Evolutionary conservation across 1,140 invertebrate species (phyloP).

Genomic region (Drosophila parvula): DNA sequence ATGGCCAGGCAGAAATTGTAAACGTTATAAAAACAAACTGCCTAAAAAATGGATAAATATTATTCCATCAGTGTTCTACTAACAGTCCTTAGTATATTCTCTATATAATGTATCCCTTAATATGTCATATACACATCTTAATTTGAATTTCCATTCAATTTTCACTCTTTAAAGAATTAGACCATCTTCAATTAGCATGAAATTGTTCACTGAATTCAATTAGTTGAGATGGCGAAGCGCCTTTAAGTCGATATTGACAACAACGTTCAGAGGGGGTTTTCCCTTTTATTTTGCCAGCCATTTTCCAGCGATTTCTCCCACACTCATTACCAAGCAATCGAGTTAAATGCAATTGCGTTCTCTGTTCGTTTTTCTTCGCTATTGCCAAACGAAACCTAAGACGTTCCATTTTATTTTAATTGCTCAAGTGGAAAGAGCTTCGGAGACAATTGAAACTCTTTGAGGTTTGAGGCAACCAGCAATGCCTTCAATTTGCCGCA

Average conservation of each 20-base stretch:
- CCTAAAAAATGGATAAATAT: too few species aligned
- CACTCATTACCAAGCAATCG: constrained; percentile 55
- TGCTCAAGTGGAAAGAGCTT: constrained; percentile 29
- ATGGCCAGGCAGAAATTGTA: not conserved
- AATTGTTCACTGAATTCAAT: constrained; percentile 16
- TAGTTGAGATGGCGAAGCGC: not conserved
- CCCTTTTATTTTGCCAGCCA: not conserved
- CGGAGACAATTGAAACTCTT: constrained; percentile 25
- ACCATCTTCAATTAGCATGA: constrained; percentile 3
- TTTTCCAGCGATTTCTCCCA: not conserved
- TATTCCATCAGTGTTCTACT: too few species aligned
- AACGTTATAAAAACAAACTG: too few species aligned
- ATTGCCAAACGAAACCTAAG: constrained; percentile 20
- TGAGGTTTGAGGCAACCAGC: constrained; percentile 4
- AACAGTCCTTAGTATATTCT: too few species aligned
- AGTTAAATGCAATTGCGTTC: constrained; percentile 38
- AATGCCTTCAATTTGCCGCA: constrained; percentile 32
- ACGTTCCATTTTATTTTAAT: constrained; percentile 45
- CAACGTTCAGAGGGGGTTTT: not conserved
- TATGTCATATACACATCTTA: too few species aligned
- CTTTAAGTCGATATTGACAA: constrained; percentile 13
- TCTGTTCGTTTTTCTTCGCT: constrained; percentile 5
- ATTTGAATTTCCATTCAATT: not conserved
- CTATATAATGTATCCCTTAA: too few species aligned
- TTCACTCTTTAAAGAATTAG: not conserved